phyloP scores from a whole-genome alignment of 2,113 vertebrate genomes.

The Emydura subglobosa region DNA sequence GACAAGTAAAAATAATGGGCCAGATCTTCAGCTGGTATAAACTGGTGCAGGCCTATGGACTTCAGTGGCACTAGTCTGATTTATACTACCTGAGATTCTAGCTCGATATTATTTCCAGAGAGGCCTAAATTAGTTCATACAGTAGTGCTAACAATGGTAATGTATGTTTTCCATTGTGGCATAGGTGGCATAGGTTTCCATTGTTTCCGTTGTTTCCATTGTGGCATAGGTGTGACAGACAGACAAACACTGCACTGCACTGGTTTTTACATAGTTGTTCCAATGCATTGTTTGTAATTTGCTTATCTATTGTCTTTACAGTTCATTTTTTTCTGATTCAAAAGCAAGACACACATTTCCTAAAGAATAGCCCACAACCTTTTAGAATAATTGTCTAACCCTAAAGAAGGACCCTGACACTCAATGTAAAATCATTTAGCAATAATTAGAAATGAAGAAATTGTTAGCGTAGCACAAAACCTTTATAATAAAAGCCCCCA shows the following conservation, averaged over 20 bases:
- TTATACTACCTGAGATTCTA: constrained; percentile 9
- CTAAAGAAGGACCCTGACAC: background rate
- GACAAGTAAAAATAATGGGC: background rate
- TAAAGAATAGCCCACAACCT: background rate
- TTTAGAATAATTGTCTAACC: constrained; percentile 11
- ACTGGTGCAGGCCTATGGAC: rapidly evolving
- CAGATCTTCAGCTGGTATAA: background rate
- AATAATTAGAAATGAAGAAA: constrained; percentile 11
- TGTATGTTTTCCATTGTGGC: background rate
- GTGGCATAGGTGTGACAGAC: background rate
- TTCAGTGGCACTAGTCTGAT: background rate
- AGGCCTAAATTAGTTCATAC: background rate
- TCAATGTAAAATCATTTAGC: background rate
- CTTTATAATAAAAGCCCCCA: background rate
- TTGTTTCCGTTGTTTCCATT: no score
- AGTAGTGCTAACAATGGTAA: background rate
- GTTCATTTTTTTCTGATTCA: constrained; percentile 30
- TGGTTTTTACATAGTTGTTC: background rate
- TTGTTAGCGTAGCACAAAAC: background rate
- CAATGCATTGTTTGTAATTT: background rate
- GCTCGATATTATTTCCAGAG: background rate
- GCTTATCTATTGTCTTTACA: background rate
- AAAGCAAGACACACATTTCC: constrained; percentile 56
- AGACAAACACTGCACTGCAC: background rate
- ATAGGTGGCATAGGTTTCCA: no score